phyloP scores from a whole-genome alignment of 1,140 invertebrate genomes.

The Dryas iulia region DNA sequence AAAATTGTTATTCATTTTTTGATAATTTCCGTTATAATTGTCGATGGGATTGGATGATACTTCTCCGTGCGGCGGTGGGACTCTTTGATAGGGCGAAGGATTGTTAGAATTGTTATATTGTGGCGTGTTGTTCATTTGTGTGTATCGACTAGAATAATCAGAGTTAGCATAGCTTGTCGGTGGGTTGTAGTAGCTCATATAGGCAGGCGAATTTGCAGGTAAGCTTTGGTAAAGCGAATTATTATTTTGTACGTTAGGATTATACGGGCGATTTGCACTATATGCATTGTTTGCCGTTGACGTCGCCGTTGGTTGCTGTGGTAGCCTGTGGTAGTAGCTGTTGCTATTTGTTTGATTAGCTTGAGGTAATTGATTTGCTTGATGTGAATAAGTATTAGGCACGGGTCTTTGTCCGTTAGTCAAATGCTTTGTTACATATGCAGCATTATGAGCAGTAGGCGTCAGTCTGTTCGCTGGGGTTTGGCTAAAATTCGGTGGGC shows the following conservation, averaged over 20 bases:
- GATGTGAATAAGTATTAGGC: constrained; percentile 66
- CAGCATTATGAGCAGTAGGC: constrained; percentile 55
- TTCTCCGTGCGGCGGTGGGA: constrained; percentile 80
- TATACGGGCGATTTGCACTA: constrained; percentile 49
- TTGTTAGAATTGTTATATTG: constrained; percentile 50
- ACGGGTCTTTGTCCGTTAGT: constrained; percentile 50
- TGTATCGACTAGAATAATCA: constrained; percentile 73
- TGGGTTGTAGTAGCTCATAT: constrained; percentile 68
- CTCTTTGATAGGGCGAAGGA: constrained; percentile 80
- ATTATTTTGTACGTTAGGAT: constrained; percentile 45
- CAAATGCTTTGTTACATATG: constrained; percentile 56
- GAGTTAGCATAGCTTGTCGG: constrained; percentile 73
- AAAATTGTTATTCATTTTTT: constrained; percentile 58
- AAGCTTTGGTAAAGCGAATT: constrained; percentile 74
- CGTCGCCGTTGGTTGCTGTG: constrained; percentile 43
- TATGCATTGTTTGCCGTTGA: constrained; percentile 47
- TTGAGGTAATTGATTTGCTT: constrained; percentile 58
- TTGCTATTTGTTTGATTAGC: constrained; percentile 53
- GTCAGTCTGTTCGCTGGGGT: constrained; percentile 67
- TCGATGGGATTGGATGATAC: constrained; percentile 40
- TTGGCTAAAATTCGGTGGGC: constrained; percentile 70
- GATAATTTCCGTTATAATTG: constrained; percentile 64
- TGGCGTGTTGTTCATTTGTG: constrained; percentile 53
- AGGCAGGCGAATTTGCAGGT: constrained; percentile 71
- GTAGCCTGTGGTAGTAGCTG: constrained; percentile 63